Evolutionary conservation across 2,797 vertebrate genomes (phyloP), one percentile per base, ranked within the genome.

Genomic region (Chelonia mydas): DNA sequence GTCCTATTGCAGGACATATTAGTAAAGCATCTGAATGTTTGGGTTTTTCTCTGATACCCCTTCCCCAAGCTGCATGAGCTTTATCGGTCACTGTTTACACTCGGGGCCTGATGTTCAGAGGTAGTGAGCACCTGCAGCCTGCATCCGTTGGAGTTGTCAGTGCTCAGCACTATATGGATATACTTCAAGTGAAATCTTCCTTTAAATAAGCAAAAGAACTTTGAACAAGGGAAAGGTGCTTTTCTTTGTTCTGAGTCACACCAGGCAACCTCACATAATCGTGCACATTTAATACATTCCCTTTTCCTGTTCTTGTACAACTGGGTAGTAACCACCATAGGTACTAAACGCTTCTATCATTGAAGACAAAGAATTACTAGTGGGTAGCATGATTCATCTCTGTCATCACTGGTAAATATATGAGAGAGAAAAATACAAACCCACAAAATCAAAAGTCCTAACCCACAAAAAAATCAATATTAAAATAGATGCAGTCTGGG

Each of bases 311-410:
- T 88, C 84, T 83, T 51, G 8, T 74, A n/a, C n/a, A 87, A 79
- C 68, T 84, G 85, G 81, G 33, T 49, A 81, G 76, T 83, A 92
- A 86, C n/a, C 61, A 84, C 86, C 54, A 54, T 55, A 82, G 21
- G 55, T 82, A 92, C 47, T 88, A 94, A 96, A 84, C 45, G 11
- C 1, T 53, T 78, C 57, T 81, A 33, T 90, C 89, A 93, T 3
- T 90, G 54, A 96, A 91, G 89, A 83, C 83, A 95, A 92, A 94
- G 79, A 74, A 87, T 89, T 93, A 88, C 37, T 65, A 89, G 31
- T 81, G 84, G 50, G 79, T 55, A 90, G 78, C 16, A 89, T 93
- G 87, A 97, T 93, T 94, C 57, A 95, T 90, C 59, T 76, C 61
- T 90, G 50, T 37, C 31, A 45, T 93, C 25, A 23, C 17, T 89